Evolutionary conservation across 2,888 invertebrate species (phyloP).

Genomic region (Cryptocephalus moraei): DNA sequence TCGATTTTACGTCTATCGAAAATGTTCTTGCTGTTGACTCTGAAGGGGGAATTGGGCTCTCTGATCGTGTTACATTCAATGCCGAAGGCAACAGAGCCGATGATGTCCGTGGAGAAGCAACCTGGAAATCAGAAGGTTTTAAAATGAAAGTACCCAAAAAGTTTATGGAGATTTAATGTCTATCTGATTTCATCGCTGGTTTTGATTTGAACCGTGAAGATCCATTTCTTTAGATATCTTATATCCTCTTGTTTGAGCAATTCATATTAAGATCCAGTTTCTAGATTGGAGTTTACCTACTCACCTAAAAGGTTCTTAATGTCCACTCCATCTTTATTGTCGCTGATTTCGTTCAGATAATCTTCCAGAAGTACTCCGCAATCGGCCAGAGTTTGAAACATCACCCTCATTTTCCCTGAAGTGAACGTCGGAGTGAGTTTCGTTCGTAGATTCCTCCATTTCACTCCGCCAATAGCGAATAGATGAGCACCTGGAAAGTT

Average conservation of each 20-base stretch:
- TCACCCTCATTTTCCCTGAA: constrained; percentile 51
- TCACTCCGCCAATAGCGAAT: constrained; percentile 12
- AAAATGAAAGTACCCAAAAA: too few species aligned
- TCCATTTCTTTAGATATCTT: too few species aligned
- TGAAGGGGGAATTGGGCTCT: constrained; percentile 40
- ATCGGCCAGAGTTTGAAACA: constrained; percentile 48
- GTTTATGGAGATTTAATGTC: too few species aligned
- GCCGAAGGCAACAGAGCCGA: constrained; percentile 45
- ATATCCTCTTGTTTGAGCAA: too few species aligned
- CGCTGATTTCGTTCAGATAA: constrained; percentile 3
- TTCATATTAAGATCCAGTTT: too few species aligned
- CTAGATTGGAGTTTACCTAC: too few species aligned
- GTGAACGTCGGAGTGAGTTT: constrained; percentile 51
- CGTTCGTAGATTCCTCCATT: constrained; percentile 14
- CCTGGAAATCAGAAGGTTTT: constrained; percentile 5
- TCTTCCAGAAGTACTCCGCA: constrained; percentile 28
- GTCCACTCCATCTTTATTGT: constrained; percentile 5
- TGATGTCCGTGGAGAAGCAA: constrained; percentile 13
- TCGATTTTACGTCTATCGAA: constrained; percentile 2
- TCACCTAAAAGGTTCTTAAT: constrained; percentile 10
- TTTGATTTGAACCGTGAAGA: too few species aligned
- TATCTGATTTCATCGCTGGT: too few species aligned
- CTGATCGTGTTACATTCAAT: constrained; percentile 46
- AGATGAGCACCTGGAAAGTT: constrained; percentile 25
- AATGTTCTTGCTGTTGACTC: constrained; percentile 12